These are phyloP conservation scores for Prunella fulvescens DNA, from an alignment of 2,113 vertebrate genomes.

Conservation along the genomic window DNA sequence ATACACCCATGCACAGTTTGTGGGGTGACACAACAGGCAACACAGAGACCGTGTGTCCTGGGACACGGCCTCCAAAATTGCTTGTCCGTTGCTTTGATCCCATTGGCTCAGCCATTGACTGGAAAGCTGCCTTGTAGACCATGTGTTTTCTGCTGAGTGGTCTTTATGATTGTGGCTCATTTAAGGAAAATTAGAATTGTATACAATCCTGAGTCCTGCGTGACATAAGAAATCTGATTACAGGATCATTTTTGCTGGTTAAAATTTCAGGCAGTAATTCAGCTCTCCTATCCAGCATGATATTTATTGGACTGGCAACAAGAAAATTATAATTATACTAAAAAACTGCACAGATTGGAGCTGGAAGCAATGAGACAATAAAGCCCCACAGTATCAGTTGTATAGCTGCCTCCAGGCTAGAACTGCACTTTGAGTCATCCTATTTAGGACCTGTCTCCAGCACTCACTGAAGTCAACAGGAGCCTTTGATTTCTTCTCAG, in stretches of 20 bases:
- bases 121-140: background rate
- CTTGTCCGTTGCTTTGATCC: background rate
- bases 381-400: slow-evolving; percentile 9
- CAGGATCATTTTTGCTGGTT: background rate
- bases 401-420: slow-evolving; percentile 36
- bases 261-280: slow-evolving; percentile 10
- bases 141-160: background rate
- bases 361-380: slow-evolving; percentile 20
- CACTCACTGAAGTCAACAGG: slow-evolving; percentile 35
- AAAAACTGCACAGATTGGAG: background rate
- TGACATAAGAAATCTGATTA: background rate
- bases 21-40: background rate
- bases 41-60: background rate
- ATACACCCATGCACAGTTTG: rapidly evolving
- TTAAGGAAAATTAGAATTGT: background rate
- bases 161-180: background rate
- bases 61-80: background rate
- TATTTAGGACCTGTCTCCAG: slow-evolving; percentile 10
- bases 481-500: slow-evolving; percentile 51
- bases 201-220: background rate
- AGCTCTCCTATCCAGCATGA: background rate
- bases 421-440: background rate
- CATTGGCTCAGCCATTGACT: background rate
- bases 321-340: slow-evolving; percentile 43
- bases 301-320: slow-evolving; percentile 27